These are phyloP conservation scores for Euleptes europaea DNA, from an alignment of 2,113 vertebrate genomes.

Conservation along the genomic window DNA sequence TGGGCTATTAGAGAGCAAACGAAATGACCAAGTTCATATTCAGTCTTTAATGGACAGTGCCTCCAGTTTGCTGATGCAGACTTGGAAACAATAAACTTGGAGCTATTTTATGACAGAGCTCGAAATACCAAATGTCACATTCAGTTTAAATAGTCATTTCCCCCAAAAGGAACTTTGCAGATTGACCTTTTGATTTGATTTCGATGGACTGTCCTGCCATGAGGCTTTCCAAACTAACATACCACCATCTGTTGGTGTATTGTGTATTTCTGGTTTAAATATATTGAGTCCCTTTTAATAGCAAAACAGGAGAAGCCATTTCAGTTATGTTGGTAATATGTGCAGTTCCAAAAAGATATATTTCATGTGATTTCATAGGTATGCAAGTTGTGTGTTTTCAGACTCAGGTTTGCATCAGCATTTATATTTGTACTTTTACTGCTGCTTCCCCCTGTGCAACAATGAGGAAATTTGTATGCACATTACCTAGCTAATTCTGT, in stretches of 20 bases:
- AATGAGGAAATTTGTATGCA: not conserved
- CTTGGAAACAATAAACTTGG: slow-evolving; percentile 8
- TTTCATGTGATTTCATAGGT: not conserved
- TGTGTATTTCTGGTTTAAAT: slow-evolving; percentile 34
- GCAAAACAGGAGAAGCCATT: not conserved
- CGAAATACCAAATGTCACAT: slow-evolving; percentile 34
- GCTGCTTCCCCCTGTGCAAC: not conserved
- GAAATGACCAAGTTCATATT: not conserved
- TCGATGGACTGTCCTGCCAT: slow-evolving; percentile 21
- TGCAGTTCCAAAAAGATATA: not conserved
- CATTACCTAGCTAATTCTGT: not conserved
- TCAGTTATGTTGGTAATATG: not conserved
- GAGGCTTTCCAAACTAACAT: slow-evolving; percentile 38
- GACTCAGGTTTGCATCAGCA: not conserved
- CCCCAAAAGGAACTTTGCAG: slow-evolving; percentile 25
- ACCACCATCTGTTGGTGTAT: slow-evolving; percentile 46
- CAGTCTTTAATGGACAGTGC: not conserved
- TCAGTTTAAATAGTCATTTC: slow-evolving; percentile 34
- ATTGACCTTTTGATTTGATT: slow-evolving; percentile 50
- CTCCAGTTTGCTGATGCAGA: not conserved
- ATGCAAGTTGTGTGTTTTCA: not conserved
- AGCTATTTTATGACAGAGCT: slow-evolving; percentile 29
- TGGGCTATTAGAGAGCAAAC: not conserved
- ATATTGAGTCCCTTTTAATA: not conserved
- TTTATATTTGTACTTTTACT: not conserved